phyloP scores from a whole-genome alignment of 2,888 invertebrate genomes.

The Octonoba sinensis region DNA sequence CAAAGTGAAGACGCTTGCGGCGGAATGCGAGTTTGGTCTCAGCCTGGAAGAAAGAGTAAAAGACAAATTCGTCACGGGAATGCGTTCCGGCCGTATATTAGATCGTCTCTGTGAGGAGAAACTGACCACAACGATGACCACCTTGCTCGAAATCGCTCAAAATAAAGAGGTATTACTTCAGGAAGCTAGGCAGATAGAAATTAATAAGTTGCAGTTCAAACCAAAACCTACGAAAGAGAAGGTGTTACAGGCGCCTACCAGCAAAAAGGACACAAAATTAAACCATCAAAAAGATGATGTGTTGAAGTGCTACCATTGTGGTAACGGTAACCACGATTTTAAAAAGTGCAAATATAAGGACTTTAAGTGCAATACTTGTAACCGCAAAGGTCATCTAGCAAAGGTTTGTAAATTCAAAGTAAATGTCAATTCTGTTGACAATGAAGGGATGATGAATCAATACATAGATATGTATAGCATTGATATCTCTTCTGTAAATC shows the following conservation, averaged over 20 bases:
- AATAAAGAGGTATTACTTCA: neutral
- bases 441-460: neutral
- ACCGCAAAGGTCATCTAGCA: too few relatives aligned
- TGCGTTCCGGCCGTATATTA: too few relatives aligned
- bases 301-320: neutral
- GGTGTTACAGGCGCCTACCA: neutral
- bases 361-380: too few relatives aligned
- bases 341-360: too few relatives aligned
- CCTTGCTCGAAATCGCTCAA: neutral
- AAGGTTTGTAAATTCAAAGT: constrained; percentile 7
- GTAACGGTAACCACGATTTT: constrained; percentile 17
- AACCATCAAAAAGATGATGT: neutral
- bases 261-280: neutral
- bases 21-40: neutral
- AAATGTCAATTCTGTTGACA: constrained; percentile 10
- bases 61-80: neutral
- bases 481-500: too few relatives aligned
- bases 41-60: neutral
- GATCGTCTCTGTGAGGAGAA: constrained; percentile 15
- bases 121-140: neutral
- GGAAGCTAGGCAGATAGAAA: neutral
- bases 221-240: too few relatives aligned
- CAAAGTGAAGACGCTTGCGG: neutral
- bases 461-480: too few relatives aligned
- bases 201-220: neutral